A percentile compares a stretch with the other conserved stretches of the same genome.
Evolutionary conservation across 2,888 invertebrate genomes (phyloP).

Genomic region (Drosophila macrothrix): DNA sequence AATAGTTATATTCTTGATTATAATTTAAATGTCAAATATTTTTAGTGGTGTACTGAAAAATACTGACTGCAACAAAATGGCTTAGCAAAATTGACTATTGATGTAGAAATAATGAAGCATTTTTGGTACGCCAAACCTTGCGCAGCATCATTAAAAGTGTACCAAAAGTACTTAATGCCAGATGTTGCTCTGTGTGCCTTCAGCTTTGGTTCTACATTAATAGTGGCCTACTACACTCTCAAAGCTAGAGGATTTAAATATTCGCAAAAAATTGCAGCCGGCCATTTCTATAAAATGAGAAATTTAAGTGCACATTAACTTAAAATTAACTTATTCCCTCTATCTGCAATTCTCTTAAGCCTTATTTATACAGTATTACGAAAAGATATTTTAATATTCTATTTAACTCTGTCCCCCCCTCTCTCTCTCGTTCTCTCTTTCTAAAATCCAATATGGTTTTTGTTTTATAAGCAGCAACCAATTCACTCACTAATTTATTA

Average conservation of each 20-base stretch:
- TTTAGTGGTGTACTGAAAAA: not conserved
- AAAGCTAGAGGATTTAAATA: not conserved
- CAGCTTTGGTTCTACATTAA: not conserved
- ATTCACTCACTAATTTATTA: not conserved
- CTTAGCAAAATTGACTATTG: not conserved
- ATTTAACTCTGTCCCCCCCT: not conserved
- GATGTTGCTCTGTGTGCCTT: not conserved
- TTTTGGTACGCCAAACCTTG: not conserved
- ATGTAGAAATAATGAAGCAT: not conserved
- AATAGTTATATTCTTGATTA: not conserved
- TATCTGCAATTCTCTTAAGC: not conserved
- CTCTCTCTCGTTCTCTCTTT: not conserved
- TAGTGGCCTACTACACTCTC: fast-evolving
- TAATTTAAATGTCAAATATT: not conserved
- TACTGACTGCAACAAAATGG: not conserved
- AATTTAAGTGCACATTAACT: not conserved
- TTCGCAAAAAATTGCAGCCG: not conserved
- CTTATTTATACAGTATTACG: too few relatives aligned
- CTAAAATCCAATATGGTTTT: not conserved
- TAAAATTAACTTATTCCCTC: not conserved
- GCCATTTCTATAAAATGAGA: not conserved
- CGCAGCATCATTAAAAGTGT: not conserved
- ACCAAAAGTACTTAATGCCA: not conserved
- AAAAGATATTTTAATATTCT: not conserved
- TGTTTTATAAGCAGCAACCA: not conserved